Base-by-base conservation (phyloP, 1,140 invertebrate species). In the Globodera ellingtonae region DNA sequence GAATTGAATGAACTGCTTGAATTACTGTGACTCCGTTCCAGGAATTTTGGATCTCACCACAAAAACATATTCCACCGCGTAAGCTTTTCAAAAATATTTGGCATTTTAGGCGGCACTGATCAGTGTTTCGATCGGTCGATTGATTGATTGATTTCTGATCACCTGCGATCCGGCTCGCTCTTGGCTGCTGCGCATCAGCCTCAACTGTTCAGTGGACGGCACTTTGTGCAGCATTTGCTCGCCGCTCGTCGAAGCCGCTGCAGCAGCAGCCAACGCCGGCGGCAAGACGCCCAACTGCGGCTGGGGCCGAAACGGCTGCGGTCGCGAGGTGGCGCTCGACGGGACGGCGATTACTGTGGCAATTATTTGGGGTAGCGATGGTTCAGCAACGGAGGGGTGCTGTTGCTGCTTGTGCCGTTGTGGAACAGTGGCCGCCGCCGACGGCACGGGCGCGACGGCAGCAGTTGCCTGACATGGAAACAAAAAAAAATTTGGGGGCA, bases 291-390 rank as follows among this genome's bases (percentile, higher is more conserved):
- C 81, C 74, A 88, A 81, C 15, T 82, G 80, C 50, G 85, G 85
- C 71, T 86, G 84, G 56, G 86, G 86, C 65, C 87, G 65, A 69
- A 81, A 84, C 47, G 86, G 86, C 47, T 87, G 85, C n/a, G 86
- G 86, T 50, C 86, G 21, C 10, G 69, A 18, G 6, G 75, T 62
- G 3, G 75, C 62, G 48, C 21, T 24, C 3, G 48, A 24, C 18
- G 75, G 50, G 6, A 59, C 46, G 69, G 75, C 62, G n/a, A 67
- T 2, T 2, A 18, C 3, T 6, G 50, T 21, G 9, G 62, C 4
- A 47, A 50, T 46, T 47, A 77, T 77, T 67, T 77, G 75, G 10
- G 75, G 75, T 18, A 62, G 48, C n/a, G 62, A 21, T n/a, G 75
- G 75, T 44, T 50, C 21, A 76, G 6, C 46, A 52, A 44, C 59